Conservation (phyloP, 1,140 invertebrate genomes). For the Neodiprion fabricii region DNA sequence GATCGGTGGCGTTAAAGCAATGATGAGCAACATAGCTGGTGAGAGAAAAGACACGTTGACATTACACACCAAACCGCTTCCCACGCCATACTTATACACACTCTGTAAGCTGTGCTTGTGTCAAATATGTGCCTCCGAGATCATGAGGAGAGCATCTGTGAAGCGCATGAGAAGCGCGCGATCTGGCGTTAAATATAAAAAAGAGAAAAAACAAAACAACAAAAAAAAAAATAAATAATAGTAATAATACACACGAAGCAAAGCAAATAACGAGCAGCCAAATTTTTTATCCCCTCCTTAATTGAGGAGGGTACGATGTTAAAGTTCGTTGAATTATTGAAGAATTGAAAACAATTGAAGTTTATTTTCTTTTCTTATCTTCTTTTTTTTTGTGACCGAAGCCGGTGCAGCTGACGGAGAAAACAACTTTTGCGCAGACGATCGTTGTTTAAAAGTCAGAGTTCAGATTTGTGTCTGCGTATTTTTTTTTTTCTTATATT, state of each 20-base stretch:
- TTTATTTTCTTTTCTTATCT: neutral
- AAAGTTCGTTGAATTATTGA: too few species aligned
- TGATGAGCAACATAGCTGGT: conserved; percentile 9
- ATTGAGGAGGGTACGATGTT: too few species aligned
- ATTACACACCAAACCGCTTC: neutral
- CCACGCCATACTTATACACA: neutral
- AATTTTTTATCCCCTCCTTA: neutral
- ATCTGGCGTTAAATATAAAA: too few species aligned
- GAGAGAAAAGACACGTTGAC: neutral
- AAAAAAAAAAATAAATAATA: too few species aligned
- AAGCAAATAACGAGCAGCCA: neutral
- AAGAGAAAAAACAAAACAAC: too few species aligned
- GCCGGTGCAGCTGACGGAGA: neutral
- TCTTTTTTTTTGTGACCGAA: neutral
- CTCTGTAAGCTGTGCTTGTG: too few species aligned
- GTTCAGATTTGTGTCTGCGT: neutral
- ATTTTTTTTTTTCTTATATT: too few species aligned
- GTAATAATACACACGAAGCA: too few species aligned
- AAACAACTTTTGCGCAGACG: neutral
- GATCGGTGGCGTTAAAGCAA: conserved; percentile 11
- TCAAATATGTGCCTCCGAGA: neutral
- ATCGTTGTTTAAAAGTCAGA: neutral
- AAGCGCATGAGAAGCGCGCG: neutral
- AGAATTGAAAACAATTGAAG: neutral
- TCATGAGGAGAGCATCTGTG: neutral